phyloP scores from a whole-genome alignment of 2,797 vertebrate species.

The Echeneis naucrates region DNA sequence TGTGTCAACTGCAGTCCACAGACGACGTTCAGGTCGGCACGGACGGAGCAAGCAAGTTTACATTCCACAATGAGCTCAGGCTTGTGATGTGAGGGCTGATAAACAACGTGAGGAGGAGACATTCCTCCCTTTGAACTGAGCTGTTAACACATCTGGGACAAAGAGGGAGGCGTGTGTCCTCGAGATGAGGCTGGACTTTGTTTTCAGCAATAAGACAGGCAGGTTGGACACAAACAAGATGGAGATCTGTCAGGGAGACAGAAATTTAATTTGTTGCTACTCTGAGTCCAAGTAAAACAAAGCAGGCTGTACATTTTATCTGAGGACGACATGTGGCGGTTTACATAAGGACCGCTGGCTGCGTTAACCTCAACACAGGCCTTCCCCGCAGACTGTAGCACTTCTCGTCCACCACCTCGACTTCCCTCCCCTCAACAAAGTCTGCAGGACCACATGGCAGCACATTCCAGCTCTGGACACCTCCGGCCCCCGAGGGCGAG shows the following conservation, averaged over 20 bases:
- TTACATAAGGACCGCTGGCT: slow-evolving; percentile 76
- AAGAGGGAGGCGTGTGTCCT: slow-evolving; percentile 25
- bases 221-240: too few species aligned
- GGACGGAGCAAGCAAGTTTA: too few species aligned
- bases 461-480: slow-evolving; percentile 70
- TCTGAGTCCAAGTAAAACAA: slow-evolving; percentile 70
- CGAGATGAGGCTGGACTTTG: slow-evolving; percentile 28
- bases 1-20: not conserved
- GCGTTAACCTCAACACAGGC: slow-evolving; percentile 62
- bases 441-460: slow-evolving; percentile 58
- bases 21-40: not conserved
- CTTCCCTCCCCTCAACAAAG: slow-evolving; percentile 46
- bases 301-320: slow-evolving; percentile 68
- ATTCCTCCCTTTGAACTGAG: slow-evolving; percentile 56
- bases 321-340: slow-evolving; percentile 65
- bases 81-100: slow-evolving; percentile 27
- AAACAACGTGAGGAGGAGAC: slow-evolving; percentile 39
- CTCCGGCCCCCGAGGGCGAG: slow-evolving; percentile 44
- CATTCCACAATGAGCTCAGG: slow-evolving; percentile 35
- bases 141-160: slow-evolving; percentile 56
- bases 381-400: slow-evolving; percentile 60
- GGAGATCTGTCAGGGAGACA: not conserved
- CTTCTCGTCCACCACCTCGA: too few species aligned
- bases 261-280: slow-evolving; percentile 33
- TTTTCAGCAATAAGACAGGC: slow-evolving; percentile 41